Evolutionary conservation across 2,888 invertebrate genomes (phyloP).

Genomic region (Acronicta alni): DNA sequence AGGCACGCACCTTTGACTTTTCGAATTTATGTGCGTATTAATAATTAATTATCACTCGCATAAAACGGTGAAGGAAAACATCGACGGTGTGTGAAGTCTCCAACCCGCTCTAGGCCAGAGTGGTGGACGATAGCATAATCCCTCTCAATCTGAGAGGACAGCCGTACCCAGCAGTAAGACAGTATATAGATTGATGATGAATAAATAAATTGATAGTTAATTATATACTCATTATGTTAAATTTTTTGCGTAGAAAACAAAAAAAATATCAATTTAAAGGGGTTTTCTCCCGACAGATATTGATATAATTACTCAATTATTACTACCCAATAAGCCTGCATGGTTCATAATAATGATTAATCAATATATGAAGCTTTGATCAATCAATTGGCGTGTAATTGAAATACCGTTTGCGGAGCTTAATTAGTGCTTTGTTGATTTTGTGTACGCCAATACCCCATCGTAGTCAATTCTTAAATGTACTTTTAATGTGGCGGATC

Average conservation of each 20-base stretch:
- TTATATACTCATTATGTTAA: no score
- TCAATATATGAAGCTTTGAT: slow-evolving; percentile 51
- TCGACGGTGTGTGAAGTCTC: no score
- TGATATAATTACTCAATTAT: slow-evolving; percentile 27
- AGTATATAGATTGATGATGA: no score
- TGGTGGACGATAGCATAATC: no score
- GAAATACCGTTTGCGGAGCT: slow-evolving; percentile 46
- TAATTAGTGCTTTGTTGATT: slow-evolving; percentile 53
- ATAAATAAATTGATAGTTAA: no score
- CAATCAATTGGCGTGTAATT: slow-evolving; percentile 54
- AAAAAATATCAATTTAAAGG: not conserved
- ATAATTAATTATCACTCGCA: no score
- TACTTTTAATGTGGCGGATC: slow-evolving; percentile 6
- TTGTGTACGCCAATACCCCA: slow-evolving; percentile 13
- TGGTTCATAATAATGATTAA: slow-evolving; percentile 46
- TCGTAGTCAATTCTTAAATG: slow-evolving; percentile 15
- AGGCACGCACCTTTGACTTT: no score
- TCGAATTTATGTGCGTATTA: no score
- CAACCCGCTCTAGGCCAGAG: no score
- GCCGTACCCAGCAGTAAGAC: no score
- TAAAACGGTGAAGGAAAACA: no score
- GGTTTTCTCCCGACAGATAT: not conserved
- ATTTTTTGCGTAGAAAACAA: not conserved
- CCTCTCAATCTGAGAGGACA: no score
- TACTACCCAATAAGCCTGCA: slow-evolving; percentile 28